Conservation (phyloP, 2,888 invertebrate genomes). For the Hirtodrosophila alboralis region DNA sequence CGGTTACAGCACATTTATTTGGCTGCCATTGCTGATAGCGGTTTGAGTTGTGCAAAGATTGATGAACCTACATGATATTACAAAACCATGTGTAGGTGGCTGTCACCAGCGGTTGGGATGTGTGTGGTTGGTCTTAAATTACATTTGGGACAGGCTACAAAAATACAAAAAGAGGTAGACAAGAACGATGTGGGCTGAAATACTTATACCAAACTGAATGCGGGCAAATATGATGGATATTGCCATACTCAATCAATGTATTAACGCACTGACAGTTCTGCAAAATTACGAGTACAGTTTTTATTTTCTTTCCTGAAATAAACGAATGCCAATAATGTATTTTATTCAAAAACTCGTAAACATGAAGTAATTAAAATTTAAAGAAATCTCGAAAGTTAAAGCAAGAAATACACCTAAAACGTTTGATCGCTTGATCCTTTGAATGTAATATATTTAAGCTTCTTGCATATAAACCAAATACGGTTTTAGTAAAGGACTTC, state of each 20-base stretch:
- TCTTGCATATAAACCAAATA: too few relatives aligned
- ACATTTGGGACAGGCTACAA: slow-evolving; percentile 47
- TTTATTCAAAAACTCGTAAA: not conserved
- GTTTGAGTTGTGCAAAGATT: slow-evolving; percentile 54
- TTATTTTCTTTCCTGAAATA: slow-evolving; percentile 2
- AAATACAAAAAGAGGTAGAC: slow-evolving; percentile 1
- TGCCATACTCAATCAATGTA: slow-evolving; percentile 46
- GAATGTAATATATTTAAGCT: too few relatives aligned
- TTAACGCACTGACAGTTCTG: slow-evolving; percentile 33
- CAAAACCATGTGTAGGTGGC: slow-evolving; percentile 19
- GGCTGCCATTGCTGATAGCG: slow-evolving; percentile 45
- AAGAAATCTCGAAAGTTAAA: too few relatives aligned
- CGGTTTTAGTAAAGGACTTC: too few relatives aligned
- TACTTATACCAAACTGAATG: slow-evolving; percentile 7
- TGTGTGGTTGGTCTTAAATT: slow-evolving; percentile 37
- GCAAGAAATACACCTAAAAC: too few relatives aligned
- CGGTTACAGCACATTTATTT: slow-evolving; percentile 13
- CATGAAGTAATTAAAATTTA: too few relatives aligned
- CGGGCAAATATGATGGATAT: slow-evolving; percentile 33
- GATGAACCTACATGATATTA: slow-evolving; percentile 55
- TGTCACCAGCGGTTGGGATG: slow-evolving; percentile 8
- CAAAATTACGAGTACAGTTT: slow-evolving; percentile 21
- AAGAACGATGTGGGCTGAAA: slow-evolving; percentile 22
- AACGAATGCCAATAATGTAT: not conserved
- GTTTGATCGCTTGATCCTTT: too few relatives aligned